Evolutionary conservation across 2,113 vertebrate species (phyloP), one percentile per base, ranked within the genome.

Genomic region (Mastomys coucha): DNA sequence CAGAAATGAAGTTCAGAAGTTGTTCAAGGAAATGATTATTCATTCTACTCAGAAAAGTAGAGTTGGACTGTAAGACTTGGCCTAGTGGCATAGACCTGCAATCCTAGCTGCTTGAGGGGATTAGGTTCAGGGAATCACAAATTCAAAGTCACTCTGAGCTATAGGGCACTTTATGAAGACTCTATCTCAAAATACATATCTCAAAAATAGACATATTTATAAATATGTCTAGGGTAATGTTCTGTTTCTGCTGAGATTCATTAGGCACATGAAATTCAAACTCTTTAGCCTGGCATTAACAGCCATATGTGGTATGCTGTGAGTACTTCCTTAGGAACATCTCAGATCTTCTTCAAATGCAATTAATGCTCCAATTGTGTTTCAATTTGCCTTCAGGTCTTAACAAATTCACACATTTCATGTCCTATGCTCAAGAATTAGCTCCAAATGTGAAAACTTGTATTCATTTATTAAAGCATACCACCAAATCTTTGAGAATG

Each of bases 221-320:
- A 36, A 96, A 84, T 69, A 91, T 24, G 63, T 75, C 56, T 85
- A 67, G 70, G 76, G 17, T 93, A 85, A 94, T 82, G 85, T 93
- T 88, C 70, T 77, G 17, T 36, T 45, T 77, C 26, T 86, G 4
- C 22, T 89, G 89, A 91, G 12, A 88, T 91, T 56, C 36, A 77
- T 12, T 42, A 31, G 81, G 60, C 24, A 75, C 63, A 92, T 39
- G 93, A 77, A 82, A 88, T 67, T 19, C n/a, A 91, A 45, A 82
- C 24, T 49, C 14, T 49, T 89, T 87, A 77, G 88, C 24, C 19
- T 85, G 70, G 53, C 39, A 82, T n/a, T 82, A 51, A 92, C 91
- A 95, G 13, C 56, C 31, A n/a, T 63, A 22, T 72, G 81, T 90
- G 75, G 45, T 56, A 60, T 89, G 53, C 69, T 96, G 80, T 86